Evolutionary conservation across 2,797 vertebrate species (phyloP).

Genomic region (Petrocephalus sullivani): DNA sequence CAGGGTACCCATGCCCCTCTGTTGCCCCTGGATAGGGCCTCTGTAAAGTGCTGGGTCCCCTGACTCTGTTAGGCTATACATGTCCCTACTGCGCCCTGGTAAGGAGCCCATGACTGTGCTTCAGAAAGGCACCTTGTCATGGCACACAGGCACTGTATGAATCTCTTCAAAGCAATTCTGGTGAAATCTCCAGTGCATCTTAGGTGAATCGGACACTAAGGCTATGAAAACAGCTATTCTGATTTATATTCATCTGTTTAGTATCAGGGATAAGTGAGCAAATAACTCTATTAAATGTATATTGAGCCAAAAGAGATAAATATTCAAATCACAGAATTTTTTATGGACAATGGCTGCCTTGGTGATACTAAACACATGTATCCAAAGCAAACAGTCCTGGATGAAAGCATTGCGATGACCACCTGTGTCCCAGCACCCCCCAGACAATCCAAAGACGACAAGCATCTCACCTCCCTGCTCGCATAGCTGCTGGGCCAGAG

Average conservation of each 20-base stretch:
- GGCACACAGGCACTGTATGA: background rate
- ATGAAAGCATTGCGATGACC: background rate
- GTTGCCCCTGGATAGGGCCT: background rate
- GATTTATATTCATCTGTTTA: background rate
- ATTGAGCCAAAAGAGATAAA: background rate
- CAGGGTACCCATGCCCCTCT: background rate
- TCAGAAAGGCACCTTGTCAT: background rate
- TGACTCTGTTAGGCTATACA: too few relatives aligned
- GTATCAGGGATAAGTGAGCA: background rate
- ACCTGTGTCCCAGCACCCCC: background rate
- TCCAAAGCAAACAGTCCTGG: background rate
- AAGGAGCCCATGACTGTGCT: background rate
- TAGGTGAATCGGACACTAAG: background rate
- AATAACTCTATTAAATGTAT: background rate
- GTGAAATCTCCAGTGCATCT: background rate
- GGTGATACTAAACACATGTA: background rate
- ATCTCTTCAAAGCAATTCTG: background rate
- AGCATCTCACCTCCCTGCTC: slow-evolving; percentile 90
- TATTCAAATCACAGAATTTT: background rate
- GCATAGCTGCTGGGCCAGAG: slow-evolving; percentile 93
- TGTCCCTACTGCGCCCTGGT: background rate
- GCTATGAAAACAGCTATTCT: background rate
- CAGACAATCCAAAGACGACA: background rate
- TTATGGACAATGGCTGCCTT: background rate
- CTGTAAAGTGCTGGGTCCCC: too few relatives aligned